A percentile compares a stretch with the other conserved stretches of the same genome.
Evolutionary conservation across 2,113 vertebrate species (phyloP).

Genomic region (Ciconia boyciana): DNA sequence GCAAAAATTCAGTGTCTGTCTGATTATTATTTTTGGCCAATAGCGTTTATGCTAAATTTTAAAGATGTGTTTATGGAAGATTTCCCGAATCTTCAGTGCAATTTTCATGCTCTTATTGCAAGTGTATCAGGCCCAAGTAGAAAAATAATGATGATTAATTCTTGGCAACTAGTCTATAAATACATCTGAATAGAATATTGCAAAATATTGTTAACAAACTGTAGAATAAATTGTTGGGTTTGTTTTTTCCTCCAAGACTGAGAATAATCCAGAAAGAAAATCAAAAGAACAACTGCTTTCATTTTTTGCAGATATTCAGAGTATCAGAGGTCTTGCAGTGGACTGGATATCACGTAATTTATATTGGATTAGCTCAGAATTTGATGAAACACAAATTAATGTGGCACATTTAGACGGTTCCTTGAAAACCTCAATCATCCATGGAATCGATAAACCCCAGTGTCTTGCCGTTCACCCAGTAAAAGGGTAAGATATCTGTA

Average conservation of each 20-base stretch:
- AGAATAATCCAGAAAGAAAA: background rate
- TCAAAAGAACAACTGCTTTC: conserved; percentile 31
- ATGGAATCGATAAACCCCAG: conserved; percentile 96
- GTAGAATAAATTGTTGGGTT: background rate
- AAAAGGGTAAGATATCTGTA: conserved; percentile 86
- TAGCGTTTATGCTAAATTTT: background rate
- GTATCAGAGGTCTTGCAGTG: conserved; percentile 91
- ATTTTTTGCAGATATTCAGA: conserved; percentile 86
- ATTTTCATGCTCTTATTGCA: conserved; percentile 49
- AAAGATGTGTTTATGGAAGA: background rate
- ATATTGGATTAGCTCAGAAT: conserved; percentile 98
- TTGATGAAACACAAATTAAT: conserved; percentile 98
- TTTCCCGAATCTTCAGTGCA: conserved; percentile 8
- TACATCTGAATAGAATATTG: conserved; percentile 24
- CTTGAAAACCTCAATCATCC: conserved; percentile 96
- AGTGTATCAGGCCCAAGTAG: background rate
- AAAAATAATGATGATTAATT: conserved; percentile 43
- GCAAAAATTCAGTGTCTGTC: background rate
- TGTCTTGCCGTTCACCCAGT: conserved; percentile 93
- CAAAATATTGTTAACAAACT: conserved; percentile 32
- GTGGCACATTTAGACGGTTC: conserved; percentile 95
- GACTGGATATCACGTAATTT: conserved; percentile 98
- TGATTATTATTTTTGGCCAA: background rate
- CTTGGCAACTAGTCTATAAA: conserved; percentile 21
- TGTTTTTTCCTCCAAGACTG: background rate